Evolutionary conservation across 2,888 invertebrate species (phyloP).

Genomic region (Polydrusus tereticollis): DNA sequence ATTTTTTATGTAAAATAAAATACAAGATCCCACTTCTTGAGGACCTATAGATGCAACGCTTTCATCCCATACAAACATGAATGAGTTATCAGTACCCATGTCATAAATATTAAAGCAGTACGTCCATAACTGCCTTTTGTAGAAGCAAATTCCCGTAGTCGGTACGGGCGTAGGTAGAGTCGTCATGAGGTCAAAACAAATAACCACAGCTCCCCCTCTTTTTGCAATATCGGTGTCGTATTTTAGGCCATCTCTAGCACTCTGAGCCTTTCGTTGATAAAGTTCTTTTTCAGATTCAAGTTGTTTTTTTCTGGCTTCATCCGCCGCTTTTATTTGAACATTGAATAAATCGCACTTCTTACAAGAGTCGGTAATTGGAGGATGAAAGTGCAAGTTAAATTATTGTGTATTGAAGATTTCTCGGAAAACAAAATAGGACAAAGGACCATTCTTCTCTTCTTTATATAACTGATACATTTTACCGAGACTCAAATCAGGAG

Average conservation of each 20-base stretch:
- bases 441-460: constrained; percentile 27
- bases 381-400: constrained; percentile 49
- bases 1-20: constrained; percentile 51
- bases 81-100: constrained; percentile 48
- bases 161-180: constrained; percentile 56
- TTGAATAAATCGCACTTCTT: constrained; percentile 51
- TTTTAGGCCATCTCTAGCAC: constrained; percentile 48
- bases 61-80: constrained; percentile 56
- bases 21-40: constrained; percentile 54
- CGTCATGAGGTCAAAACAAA: constrained; percentile 56
- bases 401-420: constrained; percentile 44
- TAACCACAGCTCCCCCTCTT: constrained; percentile 29
- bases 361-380: constrained; percentile 47
- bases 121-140: constrained; percentile 56
- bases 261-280: constrained; percentile 49
- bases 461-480: constrained; percentile 15
- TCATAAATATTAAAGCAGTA: constrained; percentile 55
- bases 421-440: constrained; percentile 47
- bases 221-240: constrained; percentile 38
- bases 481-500: constrained; percentile 38
- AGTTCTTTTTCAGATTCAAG: constrained; percentile 44
- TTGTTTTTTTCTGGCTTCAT: constrained; percentile 23
- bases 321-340: constrained; percentile 45
- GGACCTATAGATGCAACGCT: constrained; percentile 53
- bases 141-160: constrained; percentile 53